Percentiles rank a stretch among this genome's conserved stretches.
phyloP scores from a whole-genome alignment of 2,797 vertebrate genomes.

The Xiphophorus birchmanni region DNA sequence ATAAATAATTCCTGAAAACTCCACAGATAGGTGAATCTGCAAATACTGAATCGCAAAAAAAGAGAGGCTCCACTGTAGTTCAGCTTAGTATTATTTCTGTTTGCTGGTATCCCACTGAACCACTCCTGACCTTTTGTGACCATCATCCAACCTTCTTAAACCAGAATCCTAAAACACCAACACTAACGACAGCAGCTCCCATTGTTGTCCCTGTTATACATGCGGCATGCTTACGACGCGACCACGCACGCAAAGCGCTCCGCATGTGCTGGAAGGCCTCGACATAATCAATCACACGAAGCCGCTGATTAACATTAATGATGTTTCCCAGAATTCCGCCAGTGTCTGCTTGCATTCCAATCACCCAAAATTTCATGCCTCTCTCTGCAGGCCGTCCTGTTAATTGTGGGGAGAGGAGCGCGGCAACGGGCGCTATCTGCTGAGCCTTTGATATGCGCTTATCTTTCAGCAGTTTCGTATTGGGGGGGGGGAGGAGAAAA shows the following conservation, averaged over 20 bases:
- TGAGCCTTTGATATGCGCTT: slow-evolving; percentile 75
- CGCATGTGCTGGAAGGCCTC: slow-evolving; percentile 28
- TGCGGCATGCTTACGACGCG: slow-evolving; percentile 26
- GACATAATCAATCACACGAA: slow-evolving; percentile 51
- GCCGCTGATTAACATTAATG: slow-evolving; percentile 72
- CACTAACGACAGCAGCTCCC: slow-evolving; percentile 9
- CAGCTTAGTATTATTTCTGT: slow-evolving; percentile 40
- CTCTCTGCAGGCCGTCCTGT: slow-evolving; percentile 65
- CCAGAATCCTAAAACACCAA: slow-evolving; percentile 18
- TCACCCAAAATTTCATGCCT: slow-evolving; percentile 70
- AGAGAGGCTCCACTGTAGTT: slow-evolving; percentile 1
- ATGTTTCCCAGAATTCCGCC: slow-evolving; percentile 60
- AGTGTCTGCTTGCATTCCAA: slow-evolving; percentile 69
- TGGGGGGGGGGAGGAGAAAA: slow-evolving; percentile 64
- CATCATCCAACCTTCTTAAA: slow-evolving; percentile 2
- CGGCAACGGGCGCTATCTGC: slow-evolving; percentile 66
- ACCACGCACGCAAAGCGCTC: slow-evolving; percentile 15
- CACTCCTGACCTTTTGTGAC: slow-evolving; percentile 21
- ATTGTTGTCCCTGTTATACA: slow-evolving; percentile 16
- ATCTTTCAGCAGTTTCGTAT: slow-evolving; percentile 72
- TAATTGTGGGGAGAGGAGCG: slow-evolving; percentile 66
- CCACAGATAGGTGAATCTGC: not conserved
- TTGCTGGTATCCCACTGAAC: not conserved
- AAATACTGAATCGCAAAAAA: not conserved
- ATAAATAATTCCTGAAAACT: not conserved